Evolutionary conservation across 2,797 vertebrate genomes (phyloP).

Genomic region (Semotilus atromaculatus): DNA sequence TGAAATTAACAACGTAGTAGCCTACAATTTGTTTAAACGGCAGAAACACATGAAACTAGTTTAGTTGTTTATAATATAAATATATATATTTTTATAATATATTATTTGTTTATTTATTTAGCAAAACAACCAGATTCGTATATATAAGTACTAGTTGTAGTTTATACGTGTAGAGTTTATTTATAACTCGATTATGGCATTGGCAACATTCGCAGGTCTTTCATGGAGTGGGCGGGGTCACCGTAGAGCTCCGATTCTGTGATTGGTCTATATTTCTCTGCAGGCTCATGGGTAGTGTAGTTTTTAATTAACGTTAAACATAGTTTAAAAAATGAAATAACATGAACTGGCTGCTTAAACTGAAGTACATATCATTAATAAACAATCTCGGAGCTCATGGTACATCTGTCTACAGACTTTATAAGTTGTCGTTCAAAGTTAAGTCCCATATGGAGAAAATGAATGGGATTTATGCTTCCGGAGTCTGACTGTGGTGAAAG

Average conservation of each 20-base stretch:
- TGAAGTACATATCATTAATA: background rate
- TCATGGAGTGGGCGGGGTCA: background rate
- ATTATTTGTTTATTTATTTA: too few species aligned
- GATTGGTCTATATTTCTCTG: background rate
- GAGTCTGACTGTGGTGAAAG: background rate
- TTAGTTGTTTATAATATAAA: too few species aligned
- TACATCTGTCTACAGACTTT: too few species aligned
- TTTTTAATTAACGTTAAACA: background rate
- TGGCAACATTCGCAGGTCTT: too few species aligned
- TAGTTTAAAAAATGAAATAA: background rate
- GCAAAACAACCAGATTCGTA: background rate
- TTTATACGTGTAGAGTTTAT: background rate
- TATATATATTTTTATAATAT: too few species aligned
- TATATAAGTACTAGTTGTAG: background rate
- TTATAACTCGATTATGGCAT: too few species aligned
- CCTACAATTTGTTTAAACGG: fast-evolving
- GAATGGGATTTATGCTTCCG: background rate
- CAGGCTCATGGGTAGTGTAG: background rate
- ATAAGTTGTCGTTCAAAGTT: background rate
- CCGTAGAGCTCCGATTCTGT: background rate
- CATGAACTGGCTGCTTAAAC: background rate
- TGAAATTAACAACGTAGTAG: background rate
- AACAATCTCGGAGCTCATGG: too few species aligned
- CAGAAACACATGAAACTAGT: too few species aligned
- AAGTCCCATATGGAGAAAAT: background rate